Conservation (phyloP, 2,888 invertebrate genomes). For the Spatulosminthurus flaviceps region DNA sequence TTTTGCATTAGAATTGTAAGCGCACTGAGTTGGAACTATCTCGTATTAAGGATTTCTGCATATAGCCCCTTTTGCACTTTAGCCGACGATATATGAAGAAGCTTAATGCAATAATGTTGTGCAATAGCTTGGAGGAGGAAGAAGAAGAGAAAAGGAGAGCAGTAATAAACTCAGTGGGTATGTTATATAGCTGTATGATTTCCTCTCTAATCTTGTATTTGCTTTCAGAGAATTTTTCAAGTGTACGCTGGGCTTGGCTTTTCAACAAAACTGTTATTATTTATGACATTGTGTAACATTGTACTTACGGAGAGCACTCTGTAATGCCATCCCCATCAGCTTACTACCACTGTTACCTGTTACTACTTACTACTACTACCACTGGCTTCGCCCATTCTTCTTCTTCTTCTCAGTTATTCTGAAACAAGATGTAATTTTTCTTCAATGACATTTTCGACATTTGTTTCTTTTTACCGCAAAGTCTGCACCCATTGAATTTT, state of each 20-base stretch:
- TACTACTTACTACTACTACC: background rate
- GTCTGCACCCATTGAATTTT: background rate
- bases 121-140: background rate
- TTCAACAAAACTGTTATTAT: conserved; percentile 39
- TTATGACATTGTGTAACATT: background rate
- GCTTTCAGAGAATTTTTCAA: background rate
- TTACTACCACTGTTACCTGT: background rate
- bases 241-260: conserved; percentile 35
- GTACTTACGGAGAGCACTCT: background rate
- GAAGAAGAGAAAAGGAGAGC: background rate
- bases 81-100: too few relatives aligned
- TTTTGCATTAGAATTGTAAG: too few relatives aligned
- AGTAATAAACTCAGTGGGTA: conserved; percentile 27
- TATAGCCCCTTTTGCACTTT: too few relatives aligned
- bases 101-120: background rate
- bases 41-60: too few relatives aligned
- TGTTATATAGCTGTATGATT: too few relatives aligned
- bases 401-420: background rate
- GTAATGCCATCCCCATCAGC: background rate
- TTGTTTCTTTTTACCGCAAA: conserved; percentile 7
- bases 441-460: conserved; percentile 6
- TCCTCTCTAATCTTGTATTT: conserved; percentile 28
- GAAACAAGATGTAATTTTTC: background rate
- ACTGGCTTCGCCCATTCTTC: background rate
- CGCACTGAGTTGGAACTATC: too few relatives aligned